These are phyloP conservation scores for Sanderia malayensis DNA, from an alignment of 30 jellyfish, hydroid and myxozoan species.

Conservation along the genomic window DNA sequence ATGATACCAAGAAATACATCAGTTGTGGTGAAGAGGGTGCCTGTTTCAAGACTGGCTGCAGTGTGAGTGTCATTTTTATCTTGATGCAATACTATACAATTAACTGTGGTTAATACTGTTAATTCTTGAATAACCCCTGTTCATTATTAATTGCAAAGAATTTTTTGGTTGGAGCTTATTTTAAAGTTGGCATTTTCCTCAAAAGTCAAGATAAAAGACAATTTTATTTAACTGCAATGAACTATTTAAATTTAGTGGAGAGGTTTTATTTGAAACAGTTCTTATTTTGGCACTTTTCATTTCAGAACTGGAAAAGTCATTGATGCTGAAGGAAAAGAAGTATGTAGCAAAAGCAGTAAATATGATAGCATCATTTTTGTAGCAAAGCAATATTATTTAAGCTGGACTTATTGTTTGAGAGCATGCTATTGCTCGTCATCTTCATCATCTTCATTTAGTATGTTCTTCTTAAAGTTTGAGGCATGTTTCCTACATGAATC, in stretches of 20 bases:
- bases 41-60: constrained; percentile 87
- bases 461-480: not conserved
- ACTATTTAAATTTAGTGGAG: too few species aligned
- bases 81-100: too few species aligned
- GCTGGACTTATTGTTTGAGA: constrained; percentile 4
- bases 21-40: constrained; percentile 94
- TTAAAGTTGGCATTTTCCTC: too few species aligned
- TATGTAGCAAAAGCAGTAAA: constrained; percentile 66
- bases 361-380: constrained; percentile 56
- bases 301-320: constrained; percentile 49
- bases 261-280: not conserved
- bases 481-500: not conserved
- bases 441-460: not conserved
- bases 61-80: constrained; percentile 70
- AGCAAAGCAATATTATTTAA: not conserved
- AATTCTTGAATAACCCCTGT: too few species aligned
- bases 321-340: constrained; percentile 60
- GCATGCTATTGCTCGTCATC: not conserved
- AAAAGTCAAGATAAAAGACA: too few species aligned
- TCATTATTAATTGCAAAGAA: too few species aligned
- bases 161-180: too few species aligned
- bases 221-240: too few species aligned
- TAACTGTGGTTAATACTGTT: too few species aligned
- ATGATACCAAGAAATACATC: constrained; percentile 95
- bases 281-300: not conserved